Base-by-base conservation (phyloP, 2,888 invertebrate genomes). In the Drosophila anceps region DNA sequence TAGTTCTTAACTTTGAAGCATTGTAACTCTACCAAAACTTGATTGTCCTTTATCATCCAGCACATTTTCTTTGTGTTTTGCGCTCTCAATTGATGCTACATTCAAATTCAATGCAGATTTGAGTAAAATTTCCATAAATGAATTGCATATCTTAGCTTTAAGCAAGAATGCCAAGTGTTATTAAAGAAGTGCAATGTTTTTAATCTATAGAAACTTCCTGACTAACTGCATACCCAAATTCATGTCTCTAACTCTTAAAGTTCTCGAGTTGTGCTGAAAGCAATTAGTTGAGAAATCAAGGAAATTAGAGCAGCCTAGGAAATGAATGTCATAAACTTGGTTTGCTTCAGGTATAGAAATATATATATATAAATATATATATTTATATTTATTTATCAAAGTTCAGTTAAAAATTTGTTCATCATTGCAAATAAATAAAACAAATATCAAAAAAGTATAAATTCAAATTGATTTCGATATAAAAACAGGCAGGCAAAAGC, bases 401-500 rank as follows among this genome's bases (percentile, higher is more conserved):
- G 7, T 44, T 6, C 1, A 13, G 4, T 24, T 7, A 9, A 27
- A 44, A 4, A 15, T 15, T 13, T 46, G 1, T 15, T 46, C 18
- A 20, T 43, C 18, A 43, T 18, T 43, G n/a, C 10, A 20, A n/a
- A 31, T 50, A 18, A 31, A 18, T 18, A 33, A 43, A 43, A 6
- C 8, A 50, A 20, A 60, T 33, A n/a, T 4, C 0, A 20, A 37
- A 12, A 12, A 31, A 5, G 10, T 41, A 13, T 24, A 6, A n/a
- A 31, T 13, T 29, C 20, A 37, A 44, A 48, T 51, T 18, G 18
- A 18, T 29, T 29, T 18, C 7, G 31, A 63, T 63, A 57, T 20
- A 7, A 50, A 66, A 48, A 8, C 62, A 50, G 37, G 27, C 66
- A 60, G 9, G 59, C 20, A 13, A 63, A 65, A 54, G n/a, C 59